phyloP scores from a whole-genome alignment of 2,113 vertebrate genomes.

The Hyla sarda region DNA sequence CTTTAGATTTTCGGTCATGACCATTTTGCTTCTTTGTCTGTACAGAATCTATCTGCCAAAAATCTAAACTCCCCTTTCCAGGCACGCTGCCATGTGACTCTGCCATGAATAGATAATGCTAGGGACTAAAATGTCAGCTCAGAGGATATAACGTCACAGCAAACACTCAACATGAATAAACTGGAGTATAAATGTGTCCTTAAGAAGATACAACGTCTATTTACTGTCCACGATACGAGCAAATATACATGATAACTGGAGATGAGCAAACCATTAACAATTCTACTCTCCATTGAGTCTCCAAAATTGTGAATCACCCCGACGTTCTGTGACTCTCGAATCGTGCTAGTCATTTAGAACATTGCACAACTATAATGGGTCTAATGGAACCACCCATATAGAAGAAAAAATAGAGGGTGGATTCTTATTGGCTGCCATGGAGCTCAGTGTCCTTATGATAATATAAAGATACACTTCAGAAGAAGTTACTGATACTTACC shows the following conservation, averaged over 20 bases:
- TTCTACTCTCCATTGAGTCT: background rate
- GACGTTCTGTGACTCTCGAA: background rate
- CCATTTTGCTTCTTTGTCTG: background rate
- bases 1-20: slow-evolving; percentile 17
- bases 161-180: background rate
- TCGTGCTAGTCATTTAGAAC: too few species aligned
- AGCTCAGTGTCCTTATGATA: too few species aligned
- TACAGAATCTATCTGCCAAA: slow-evolving; percentile 31
- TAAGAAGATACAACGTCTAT: background rate
- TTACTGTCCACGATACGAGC: background rate
- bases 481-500: too few species aligned
- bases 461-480: too few species aligned
- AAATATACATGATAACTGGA: background rate
- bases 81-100: slow-evolving; percentile 9
- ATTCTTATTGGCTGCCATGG: too few species aligned
- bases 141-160: slow-evolving; percentile 1
- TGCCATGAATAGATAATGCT: slow-evolving; percentile 41
- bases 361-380: too few species aligned
- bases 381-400: too few species aligned
- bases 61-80: slow-evolving; percentile 47
- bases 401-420: too few species aligned
- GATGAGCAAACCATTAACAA: background rate
- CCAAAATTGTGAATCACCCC: background rate
- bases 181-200: background rate
- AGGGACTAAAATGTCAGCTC: slow-evolving; percentile 32